Evolutionary conservation across 2,113 vertebrate genomes (phyloP).

Genomic region (Tympanuchus pallidicinctus): DNA sequence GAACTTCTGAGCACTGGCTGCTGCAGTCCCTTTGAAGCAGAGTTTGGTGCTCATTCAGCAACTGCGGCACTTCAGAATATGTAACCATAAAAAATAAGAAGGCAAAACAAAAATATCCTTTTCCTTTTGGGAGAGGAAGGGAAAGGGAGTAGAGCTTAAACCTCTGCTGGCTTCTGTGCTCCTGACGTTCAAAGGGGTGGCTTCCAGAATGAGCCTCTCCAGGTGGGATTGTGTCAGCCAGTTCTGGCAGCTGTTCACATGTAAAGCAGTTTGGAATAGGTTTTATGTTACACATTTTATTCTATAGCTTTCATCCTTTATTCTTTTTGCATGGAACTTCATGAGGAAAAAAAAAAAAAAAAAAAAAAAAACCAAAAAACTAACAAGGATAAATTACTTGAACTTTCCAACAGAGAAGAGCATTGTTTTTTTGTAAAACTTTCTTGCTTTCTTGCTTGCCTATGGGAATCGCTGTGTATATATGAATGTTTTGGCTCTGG

Average conservation of each 20-base stretch:
- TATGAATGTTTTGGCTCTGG: slow-evolving; percentile 9
- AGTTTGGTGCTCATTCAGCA: not conserved
- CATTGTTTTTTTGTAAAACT: not conserved
- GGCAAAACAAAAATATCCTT: not conserved
- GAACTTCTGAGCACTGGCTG: not conserved
- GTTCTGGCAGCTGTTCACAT: not conserved
- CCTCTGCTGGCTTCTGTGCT: not conserved
- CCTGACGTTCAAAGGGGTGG: not conserved
- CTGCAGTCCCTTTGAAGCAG: not conserved
- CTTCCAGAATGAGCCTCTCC: not conserved
- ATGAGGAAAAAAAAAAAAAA: not conserved
- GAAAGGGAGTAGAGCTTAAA: not conserved
- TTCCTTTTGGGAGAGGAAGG: not conserved
- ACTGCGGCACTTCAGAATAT: not conserved
- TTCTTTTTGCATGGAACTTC: not conserved
- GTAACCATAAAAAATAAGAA: not conserved
- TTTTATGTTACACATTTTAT: not conserved
- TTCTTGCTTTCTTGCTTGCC: not conserved
- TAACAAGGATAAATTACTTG: not conserved
- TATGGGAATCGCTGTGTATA: slow-evolving; percentile 6
- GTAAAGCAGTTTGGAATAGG: not conserved
- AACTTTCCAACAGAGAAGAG: not conserved
- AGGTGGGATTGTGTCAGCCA: not conserved
- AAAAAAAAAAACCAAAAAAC: not conserved
- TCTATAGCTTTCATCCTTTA: not conserved